Evolutionary conservation across 2,888 invertebrate species (phyloP), one percentile per base, ranked within the genome.

Genomic region (Luffia ferchaultella): DNA sequence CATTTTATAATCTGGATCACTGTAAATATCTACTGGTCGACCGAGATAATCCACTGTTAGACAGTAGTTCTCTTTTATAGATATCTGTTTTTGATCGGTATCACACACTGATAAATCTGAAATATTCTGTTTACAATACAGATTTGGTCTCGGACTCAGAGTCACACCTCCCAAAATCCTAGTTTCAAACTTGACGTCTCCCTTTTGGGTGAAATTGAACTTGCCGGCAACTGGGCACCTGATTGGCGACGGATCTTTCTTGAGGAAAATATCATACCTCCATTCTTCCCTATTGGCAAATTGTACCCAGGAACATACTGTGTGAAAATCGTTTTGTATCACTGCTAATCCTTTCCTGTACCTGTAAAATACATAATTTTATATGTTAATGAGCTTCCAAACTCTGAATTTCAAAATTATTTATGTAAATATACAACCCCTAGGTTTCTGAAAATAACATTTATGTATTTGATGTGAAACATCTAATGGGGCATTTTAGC

Each of bases 71-170:
- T 96, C 97, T 74, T 98, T 98, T 48, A 98, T 91, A 50, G 92
- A 89, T 62, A 98, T 90, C 67, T 96, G 95, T 68, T 97, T 97
- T 70, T 96, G 96, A 67, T 98, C 97, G 1, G 91, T 91, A 75
- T 95, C 96, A 65, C 98, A 98, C 0, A 97, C 97, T 0, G 97
- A 96, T 65, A 98, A 91, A 73, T 98, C 97, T 0, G 97, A 96
- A 55, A 97, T 95, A 64, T 96, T 95, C 63, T 95, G 88, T 73
- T 96, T 93, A 68, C 98, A 98, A 67, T 93, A 92, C 52, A 95
- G 90, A 68, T 95, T 95, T 2, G 96, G 96, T 54, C 98, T 89
- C 15, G 98, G 98, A 65, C 95, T 93, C 51, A 95, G 78, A 0
- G 98, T 98, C 0, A 98, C 96, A 67, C 97, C 97, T 53, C 98